Base-by-base conservation (phyloP, 2,797 vertebrate species). In the Australoheros facetus region DNA sequence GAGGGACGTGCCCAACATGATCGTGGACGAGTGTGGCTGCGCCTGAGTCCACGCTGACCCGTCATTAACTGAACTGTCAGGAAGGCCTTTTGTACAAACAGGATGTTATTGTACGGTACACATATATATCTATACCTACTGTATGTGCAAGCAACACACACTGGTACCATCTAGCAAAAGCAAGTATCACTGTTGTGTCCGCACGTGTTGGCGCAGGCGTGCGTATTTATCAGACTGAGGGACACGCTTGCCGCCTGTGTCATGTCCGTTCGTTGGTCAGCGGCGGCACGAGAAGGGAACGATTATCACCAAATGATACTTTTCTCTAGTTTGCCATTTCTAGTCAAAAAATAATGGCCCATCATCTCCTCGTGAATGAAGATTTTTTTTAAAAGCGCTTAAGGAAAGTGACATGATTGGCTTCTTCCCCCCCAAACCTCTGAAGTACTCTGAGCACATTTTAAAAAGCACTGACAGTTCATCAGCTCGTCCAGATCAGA, bases 1-100 rank as follows among this genome's bases (percentile, higher is more conserved):
- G 94, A 96, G 98, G 87, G 98, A 99, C 9, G 98, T 99, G 85
- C 97, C 98, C 93, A 99, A 99, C 94, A 99, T 99, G 98, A 99
- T 99, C n/a, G 98, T 99, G 95, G 98, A 99, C 93, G 98, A 99
- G 94, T 99, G 98, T 16, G 98, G 98, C 91, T 99, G 98, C 2
- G 97, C 98, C 86, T 99, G 97, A 99, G 80, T 66, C 54, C 58
- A 2, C 74, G 0, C 37, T 1, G 53, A n/a, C 32, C 78, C 19
- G 69, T 60, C 69, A 9, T 21, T 34, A 48, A 72, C 87, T 84
- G 88, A 84, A 82, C 86, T 81, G 77, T 89, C 88, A 89, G 85
- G 81, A 88, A 87, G 85, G 83, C 87, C 82, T 92, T 93, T 85
- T 85, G 90, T 92, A 91, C 90, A 87, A 90, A 91, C 87, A 76